These are phyloP conservation scores for Cephus sareptanus DNA, from an alignment of 2,888 invertebrate species.

Conservation along the genomic window DNA sequence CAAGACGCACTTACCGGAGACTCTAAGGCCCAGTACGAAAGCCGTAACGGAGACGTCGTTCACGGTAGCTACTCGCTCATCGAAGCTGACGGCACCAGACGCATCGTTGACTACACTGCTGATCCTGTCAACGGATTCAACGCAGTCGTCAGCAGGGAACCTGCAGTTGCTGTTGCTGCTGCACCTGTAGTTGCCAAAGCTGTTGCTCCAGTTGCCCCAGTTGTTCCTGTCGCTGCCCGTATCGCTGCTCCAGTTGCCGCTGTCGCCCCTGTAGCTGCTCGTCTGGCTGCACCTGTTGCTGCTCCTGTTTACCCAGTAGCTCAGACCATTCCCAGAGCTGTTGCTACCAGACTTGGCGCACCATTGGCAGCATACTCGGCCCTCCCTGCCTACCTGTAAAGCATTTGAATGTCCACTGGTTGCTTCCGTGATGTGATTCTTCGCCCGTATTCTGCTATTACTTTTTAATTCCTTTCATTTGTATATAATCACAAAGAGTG, in stretches of 20 bases:
- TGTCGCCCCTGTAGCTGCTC: neutral
- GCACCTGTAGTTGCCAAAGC: neutral
- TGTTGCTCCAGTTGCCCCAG: neutral
- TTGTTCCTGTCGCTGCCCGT: constrained; percentile 24
- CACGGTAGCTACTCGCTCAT: constrained; percentile 19
- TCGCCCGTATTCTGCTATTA: neutral
- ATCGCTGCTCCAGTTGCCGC: constrained; percentile 2
- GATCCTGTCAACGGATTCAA: constrained; percentile 55
- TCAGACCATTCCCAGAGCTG: constrained; percentile 47
- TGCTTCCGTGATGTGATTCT: neutral
- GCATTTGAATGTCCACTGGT: no score
- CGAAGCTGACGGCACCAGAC: constrained; percentile 14
- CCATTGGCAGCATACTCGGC: constrained; percentile 27
- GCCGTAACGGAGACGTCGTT: constrained; percentile 18
- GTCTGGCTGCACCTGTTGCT: constrained; percentile 1
- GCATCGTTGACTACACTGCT: constrained; percentile 19
- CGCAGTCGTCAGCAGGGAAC: constrained; percentile 61
- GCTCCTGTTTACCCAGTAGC: constrained; percentile 27
- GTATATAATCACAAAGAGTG: neutral
- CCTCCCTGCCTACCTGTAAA: constrained; percentile 9
- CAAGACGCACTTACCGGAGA: constrained; percentile 34
- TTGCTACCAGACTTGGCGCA: constrained; percentile 43
- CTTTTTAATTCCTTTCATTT: neutral
- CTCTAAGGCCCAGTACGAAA: constrained; percentile 33
- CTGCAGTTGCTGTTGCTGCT: neutral